Conservation (phyloP, 2,888 invertebrate species). For the Coenonympha arcania region DNA sequence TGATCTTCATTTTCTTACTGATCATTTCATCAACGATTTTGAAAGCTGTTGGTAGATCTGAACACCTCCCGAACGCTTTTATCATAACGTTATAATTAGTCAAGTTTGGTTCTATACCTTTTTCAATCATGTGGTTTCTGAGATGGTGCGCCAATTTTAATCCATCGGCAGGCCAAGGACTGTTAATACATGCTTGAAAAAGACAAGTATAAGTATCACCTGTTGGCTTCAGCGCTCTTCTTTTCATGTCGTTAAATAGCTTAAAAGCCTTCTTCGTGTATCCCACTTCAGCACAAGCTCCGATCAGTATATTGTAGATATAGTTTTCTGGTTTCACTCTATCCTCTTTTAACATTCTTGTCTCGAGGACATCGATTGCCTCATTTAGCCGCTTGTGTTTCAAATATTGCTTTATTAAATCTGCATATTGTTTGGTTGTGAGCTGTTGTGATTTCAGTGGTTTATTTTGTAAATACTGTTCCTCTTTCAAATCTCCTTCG, state of each 20-base stretch:
- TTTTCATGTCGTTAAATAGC: constrained; percentile 88
- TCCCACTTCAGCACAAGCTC: constrained; percentile 86
- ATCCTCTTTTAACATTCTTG: constrained; percentile 84
- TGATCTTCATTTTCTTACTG: constrained; percentile 75
- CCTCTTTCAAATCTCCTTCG: constrained; percentile 76
- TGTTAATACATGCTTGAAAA: constrained; percentile 91
- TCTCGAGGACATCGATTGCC: constrained; percentile 85
- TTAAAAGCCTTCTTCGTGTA: constrained; percentile 89
- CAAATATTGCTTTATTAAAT: constrained; percentile 80
- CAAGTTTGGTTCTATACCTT: constrained; percentile 79
- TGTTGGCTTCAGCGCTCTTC: constrained; percentile 78
- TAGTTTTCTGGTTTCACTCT: constrained; percentile 84
- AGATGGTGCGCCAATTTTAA: constrained; percentile 79
- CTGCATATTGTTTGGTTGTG: constrained; percentile 78
- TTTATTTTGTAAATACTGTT: constrained; percentile 69
- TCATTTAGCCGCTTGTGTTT: constrained; percentile 78
- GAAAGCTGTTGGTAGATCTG: constrained; percentile 85
- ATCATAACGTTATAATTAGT: constrained; percentile 91
- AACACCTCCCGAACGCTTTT: constrained; percentile 90
- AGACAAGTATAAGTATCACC: constrained; percentile 87
- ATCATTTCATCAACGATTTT: constrained; percentile 88
- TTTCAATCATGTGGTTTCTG: constrained; percentile 79
- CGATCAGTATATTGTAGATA: constrained; percentile 87
- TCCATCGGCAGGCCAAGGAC: constrained; percentile 79
- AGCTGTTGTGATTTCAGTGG: constrained; percentile 69